Conservation (phyloP, 2,797 vertebrate species). For the Hyperoplus immaculatus region DNA sequence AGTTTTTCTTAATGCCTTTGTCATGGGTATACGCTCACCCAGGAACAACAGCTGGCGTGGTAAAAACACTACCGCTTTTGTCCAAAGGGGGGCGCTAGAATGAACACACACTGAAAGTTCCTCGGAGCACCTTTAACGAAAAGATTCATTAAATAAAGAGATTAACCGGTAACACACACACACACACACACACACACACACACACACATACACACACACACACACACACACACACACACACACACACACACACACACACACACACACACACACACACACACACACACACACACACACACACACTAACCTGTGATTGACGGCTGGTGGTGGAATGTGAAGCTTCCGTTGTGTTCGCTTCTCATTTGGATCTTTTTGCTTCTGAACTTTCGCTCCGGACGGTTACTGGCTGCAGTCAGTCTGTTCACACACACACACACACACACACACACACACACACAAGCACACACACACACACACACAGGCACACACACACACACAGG, state of each 20-base stretch:
- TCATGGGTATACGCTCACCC: no score
- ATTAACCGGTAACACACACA: not conserved
- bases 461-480: no score
- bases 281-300: not conserved
- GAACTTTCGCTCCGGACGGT: conserved; percentile 84
- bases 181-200: not conserved
- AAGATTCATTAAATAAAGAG: no score
- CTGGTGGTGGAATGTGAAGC: conserved; percentile 82
- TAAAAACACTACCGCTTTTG: no score
- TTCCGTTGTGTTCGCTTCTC: conserved; percentile 75
- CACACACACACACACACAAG: not conserved
- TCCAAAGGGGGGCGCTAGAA: no score
- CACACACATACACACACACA: not conserved
- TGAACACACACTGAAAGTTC: no score
- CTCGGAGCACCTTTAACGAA: no score
- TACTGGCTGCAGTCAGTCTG: conserved; percentile 88
- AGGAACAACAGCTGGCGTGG: no score
- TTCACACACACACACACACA: not conserved
- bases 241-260: not conserved
- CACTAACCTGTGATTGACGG: conserved; percentile 85
- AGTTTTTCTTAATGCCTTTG: no score
- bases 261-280: not conserved
- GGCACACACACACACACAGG: no score
- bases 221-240: not conserved
- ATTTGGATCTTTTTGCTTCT: conserved; percentile 80